These are phyloP conservation scores for Sardinella longiceps DNA, from an alignment of 2,797 vertebrate genomes.

Conservation along the genomic window DNA sequence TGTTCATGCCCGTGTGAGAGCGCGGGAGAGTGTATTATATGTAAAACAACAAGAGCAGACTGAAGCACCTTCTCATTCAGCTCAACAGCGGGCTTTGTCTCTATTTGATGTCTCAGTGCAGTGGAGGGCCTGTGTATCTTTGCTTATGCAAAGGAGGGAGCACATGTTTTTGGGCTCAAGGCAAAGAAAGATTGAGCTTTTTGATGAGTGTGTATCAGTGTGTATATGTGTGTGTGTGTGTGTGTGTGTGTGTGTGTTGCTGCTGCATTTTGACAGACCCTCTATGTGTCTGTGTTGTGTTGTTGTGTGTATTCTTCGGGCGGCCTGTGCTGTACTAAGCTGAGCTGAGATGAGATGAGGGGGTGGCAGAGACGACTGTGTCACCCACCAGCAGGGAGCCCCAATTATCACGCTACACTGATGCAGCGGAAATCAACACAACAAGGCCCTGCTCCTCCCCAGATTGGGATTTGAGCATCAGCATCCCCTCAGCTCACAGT, in stretches of 20 bases:
- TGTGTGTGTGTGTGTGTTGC: neutral
- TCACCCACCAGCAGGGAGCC: conserved; percentile 26
- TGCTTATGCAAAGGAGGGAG: neutral
- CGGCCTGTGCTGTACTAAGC: conserved; percentile 22
- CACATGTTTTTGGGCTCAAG: neutral
- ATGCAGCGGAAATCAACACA: conserved; percentile 32
- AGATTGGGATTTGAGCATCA: neutral
- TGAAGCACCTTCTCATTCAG: neutral
- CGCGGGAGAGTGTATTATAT: too few species aligned
- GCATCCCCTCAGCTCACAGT: neutral
- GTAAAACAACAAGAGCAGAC: neutral
- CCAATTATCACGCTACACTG: conserved; percentile 39
- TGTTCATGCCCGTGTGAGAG: neutral
- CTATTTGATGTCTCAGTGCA: neutral
- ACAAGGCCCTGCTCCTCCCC: neutral
- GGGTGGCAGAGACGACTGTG: neutral
- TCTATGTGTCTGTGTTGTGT: neutral
- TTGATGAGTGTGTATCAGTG: neutral
- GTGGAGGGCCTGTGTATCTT: neutral
- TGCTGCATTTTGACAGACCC: neutral
- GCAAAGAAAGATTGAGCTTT: neutral
- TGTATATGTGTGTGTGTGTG: neutral
- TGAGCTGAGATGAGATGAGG: conserved; percentile 27
- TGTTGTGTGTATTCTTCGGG: neutral
- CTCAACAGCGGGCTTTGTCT: neutral